phyloP scores from a whole-genome alignment of 1,140 invertebrate genomes.

The Melanaphis sacchari region DNA sequence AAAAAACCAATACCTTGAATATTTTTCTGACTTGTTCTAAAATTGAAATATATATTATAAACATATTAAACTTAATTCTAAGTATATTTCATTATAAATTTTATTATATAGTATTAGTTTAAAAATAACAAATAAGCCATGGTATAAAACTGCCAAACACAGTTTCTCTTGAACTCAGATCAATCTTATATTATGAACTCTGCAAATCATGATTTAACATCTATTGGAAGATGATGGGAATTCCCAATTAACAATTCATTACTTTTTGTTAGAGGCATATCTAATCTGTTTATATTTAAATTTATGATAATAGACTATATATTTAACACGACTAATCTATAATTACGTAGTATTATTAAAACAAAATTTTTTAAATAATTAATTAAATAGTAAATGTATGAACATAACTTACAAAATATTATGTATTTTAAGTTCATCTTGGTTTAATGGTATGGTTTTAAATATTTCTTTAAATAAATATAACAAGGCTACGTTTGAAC shows the following conservation, averaged over 20 bases:
- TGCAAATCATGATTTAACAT: no score
- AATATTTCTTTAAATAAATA: slow-evolving; percentile 95
- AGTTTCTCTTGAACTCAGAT: no score
- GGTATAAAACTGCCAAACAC: neutral
- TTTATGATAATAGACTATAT: neutral
- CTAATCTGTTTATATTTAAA: slow-evolving; percentile 5
- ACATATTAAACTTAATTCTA: neutral
- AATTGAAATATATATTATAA: slow-evolving; percentile 60
- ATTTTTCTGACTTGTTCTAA: slow-evolving; percentile 90
- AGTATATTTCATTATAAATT: no score
- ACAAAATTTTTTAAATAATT: no score
- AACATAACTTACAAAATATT: slow-evolving; percentile 76
- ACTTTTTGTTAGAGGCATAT: no score
- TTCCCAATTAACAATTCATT: no score
- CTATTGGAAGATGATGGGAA: no score
- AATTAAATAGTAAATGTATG: neutral
- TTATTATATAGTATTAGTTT: neutral
- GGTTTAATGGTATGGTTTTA: slow-evolving; percentile 93
- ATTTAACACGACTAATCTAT: no score
- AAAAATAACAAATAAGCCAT: slow-evolving; percentile 52
- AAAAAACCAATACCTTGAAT: slow-evolving; percentile 96
- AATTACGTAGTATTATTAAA: no score
- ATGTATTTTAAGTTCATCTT: slow-evolving; percentile 90
- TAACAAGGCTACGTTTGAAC: slow-evolving; percentile 91
- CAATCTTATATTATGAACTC: no score